Evolutionary conservation across 1,140 invertebrate genomes (phyloP), one percentile per base, ranked within the genome.

Genomic region (Mycetomoellerius zeteki): DNA sequence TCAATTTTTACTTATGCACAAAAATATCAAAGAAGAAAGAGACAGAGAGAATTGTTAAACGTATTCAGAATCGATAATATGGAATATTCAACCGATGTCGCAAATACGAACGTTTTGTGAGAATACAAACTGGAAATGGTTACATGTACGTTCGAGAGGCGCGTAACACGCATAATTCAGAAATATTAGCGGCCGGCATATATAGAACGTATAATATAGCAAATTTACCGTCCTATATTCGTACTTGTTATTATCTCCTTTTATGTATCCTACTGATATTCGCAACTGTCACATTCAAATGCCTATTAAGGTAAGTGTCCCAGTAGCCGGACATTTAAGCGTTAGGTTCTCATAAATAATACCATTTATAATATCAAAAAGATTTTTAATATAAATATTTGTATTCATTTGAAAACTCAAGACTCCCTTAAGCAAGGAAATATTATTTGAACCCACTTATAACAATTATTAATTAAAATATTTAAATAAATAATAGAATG

Each of bases 231-330:
- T 10, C 21, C 75, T 30, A 7, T 78, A 47, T 52, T 43, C 6
- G 43, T 10, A 64, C 47, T 5, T 58, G 33, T 81, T 71, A 81
- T 58, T 81, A 81, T 71, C 50, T 27, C 52, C n/a, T 56, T 27
- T n/a, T 56, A 21, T 21, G 37, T 47, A 8, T 27, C 21, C 76
- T 14, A 1, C 10, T 12, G 56, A 2, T 21, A 14, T 12, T 21
- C 33, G 33, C 64, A 43, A 43, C 30, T 21, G 64, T 3, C 8
- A 33, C 43, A 52, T 52, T 19, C 56, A 3, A 52, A 54, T 24
- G 8, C 30, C 30, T 14, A 12, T 43, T n/a, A n/a, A n/a, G n/a
- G n/a, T n/a, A n/a, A n/a, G n/a, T n/a, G n/a, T n/a, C n/a, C n/a
- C n/a, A n/a, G n/a, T n/a, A n/a, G n/a, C n/a, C n/a, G n/a, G n/a